Conservation (phyloP, 2,797 vertebrate species). For the Pempheris klunzingeri region DNA sequence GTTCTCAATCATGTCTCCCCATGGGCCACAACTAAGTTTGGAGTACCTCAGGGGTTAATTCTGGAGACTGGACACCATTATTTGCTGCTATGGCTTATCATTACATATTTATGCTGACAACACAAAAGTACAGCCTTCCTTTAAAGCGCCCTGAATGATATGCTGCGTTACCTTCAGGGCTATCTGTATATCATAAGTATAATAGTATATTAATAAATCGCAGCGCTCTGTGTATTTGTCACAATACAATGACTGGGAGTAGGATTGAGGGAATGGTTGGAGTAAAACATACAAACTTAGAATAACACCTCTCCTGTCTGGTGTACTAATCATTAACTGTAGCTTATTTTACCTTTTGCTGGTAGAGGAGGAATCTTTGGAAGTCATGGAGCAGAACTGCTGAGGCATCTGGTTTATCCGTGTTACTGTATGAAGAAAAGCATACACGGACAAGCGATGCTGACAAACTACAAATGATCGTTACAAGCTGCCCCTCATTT, state of each 20-base stretch:
- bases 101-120: neutral
- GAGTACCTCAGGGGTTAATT: neutral
- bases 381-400: conserved; percentile 93
- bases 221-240: neutral
- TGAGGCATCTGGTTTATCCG: conserved; percentile 92
- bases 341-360: conserved; percentile 89
- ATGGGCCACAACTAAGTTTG: neutral
- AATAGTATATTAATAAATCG: too few species aligned
- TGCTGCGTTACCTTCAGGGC: neutral
- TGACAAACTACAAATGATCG: neutral
- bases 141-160: neutral
- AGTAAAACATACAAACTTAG: conserved; percentile 4
- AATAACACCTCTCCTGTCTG: neutral
- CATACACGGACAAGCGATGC: conserved; percentile 11
- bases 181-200: too few species aligned
- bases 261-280: neutral
- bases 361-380: conserved; percentile 92
- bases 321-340: neutral
- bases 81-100: neutral
- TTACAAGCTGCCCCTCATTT: neutral
- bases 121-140: neutral
- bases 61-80: neutral
- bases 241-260: neutral
- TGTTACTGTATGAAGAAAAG: conserved; percentile 85
- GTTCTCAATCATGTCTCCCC: neutral